These are phyloP conservation scores for Chascanopsetta lugubris DNA, from an alignment of 2,113 vertebrate genomes.

Conservation along the genomic window DNA sequence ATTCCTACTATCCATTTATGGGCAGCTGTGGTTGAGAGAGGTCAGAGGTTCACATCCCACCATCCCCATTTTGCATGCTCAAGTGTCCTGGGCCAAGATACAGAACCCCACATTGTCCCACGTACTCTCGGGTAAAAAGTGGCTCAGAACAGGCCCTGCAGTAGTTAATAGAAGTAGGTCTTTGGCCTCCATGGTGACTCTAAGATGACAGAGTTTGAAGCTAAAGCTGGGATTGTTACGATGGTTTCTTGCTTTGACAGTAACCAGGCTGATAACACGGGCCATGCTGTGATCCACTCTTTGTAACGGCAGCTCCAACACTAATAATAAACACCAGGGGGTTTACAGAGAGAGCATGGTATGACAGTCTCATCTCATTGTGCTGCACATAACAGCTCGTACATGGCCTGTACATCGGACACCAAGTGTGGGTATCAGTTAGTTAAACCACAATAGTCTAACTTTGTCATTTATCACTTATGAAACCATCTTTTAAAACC, in stretches of 20 bases:
- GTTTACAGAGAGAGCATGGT: neutral
- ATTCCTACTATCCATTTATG: too few relatives aligned
- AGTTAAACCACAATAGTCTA: neutral
- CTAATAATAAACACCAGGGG: neutral
- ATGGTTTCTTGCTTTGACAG: neutral
- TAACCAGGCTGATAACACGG: neutral
- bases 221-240: neutral
- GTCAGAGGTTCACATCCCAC: too few relatives aligned
- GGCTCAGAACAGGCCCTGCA: too few relatives aligned
- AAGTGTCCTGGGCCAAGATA: too few relatives aligned
- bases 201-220: neutral
- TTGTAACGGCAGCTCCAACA: neutral
- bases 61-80: too few relatives aligned
- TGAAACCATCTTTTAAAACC: constrained; percentile 46
- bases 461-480: constrained; percentile 47
- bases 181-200: neutral
- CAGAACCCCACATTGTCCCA: too few relatives aligned
- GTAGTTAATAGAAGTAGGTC: neutral
- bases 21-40: too few relatives aligned
- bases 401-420: neutral
- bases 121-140: too few relatives aligned
- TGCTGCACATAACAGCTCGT: neutral
- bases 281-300: neutral
- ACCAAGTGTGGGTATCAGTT: constrained; percentile 21
- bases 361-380: neutral